These are phyloP conservation scores for Drosophila malerkotliana DNA, from an alignment of 1,140 invertebrate genomes.

Conservation along the genomic window DNA sequence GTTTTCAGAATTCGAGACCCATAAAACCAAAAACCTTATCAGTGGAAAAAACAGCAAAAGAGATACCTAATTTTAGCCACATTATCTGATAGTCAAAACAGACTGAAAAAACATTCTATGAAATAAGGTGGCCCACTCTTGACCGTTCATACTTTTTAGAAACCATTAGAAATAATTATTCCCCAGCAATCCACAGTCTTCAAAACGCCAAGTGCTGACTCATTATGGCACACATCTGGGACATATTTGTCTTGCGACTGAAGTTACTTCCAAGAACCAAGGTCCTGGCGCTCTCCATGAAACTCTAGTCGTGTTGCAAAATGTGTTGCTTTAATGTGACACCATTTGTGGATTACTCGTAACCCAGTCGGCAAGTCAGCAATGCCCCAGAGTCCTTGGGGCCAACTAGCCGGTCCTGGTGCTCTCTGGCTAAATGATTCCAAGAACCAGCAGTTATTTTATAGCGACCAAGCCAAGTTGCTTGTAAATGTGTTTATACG, in stretches of 20 bases:
- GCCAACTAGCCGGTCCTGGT: constrained; percentile 22
- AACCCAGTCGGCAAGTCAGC: constrained; percentile 48
- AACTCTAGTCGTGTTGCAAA: constrained; percentile 24
- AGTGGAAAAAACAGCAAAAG: neutral
- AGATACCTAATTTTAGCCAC: neutral
- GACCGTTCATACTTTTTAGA: neutral
- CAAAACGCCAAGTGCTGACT: neutral
- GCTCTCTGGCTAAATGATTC: constrained; percentile 56
- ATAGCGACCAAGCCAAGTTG: constrained; percentile 6
- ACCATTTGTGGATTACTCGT: constrained; percentile 32
- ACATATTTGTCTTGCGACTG: neutral
- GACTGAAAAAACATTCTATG: neutral
- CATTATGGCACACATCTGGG: neutral
- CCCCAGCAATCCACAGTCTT: neutral
- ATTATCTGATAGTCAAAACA: neutral
- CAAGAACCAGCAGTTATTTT: constrained; percentile 47
- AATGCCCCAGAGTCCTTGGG: constrained; percentile 31
- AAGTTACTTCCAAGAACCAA: constrained; percentile 15
- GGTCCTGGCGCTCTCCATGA: neutral
- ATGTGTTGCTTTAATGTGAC: constrained; percentile 22
- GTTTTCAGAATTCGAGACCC: neutral
- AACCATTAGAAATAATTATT: neutral
- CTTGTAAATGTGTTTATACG: constrained; percentile 24
- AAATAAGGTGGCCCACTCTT: neutral
- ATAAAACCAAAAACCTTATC: neutral